These are phyloP conservation scores for Dolomedes plantarius DNA, from an alignment of 2,888 invertebrate species.

Conservation along the genomic window DNA sequence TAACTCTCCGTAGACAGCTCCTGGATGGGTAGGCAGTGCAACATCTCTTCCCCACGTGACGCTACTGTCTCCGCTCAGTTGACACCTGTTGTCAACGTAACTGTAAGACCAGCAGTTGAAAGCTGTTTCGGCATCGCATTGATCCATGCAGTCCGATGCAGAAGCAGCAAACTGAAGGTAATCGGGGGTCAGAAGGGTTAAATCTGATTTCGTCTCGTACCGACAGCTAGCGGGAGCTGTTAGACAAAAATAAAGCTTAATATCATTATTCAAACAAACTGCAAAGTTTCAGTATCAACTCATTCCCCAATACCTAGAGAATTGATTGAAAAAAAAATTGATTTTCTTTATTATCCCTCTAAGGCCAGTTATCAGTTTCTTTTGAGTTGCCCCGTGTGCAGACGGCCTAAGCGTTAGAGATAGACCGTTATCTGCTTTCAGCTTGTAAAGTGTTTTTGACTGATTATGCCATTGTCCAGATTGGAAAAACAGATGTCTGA, in stretches of 20 bases:
- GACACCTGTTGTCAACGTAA: conserved; percentile 77
- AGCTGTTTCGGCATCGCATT: conserved; percentile 77
- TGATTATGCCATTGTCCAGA: too few relatives aligned
- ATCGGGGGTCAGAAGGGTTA: conserved; percentile 77
- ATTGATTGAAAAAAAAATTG: too few relatives aligned
- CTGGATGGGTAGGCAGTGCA: conserved; percentile 74
- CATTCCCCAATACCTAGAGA: too few relatives aligned
- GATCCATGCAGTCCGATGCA: conserved; percentile 77
- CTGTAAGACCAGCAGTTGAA: conserved; percentile 78
- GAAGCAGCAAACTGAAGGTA: conserved; percentile 78
- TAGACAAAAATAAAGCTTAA: neutral
- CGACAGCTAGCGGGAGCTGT: conserved; percentile 78
- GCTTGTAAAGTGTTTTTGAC: too few relatives aligned
- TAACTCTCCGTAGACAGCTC: conserved; percentile 76
- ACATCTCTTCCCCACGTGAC: conserved; percentile 75
- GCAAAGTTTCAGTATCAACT: too few relatives aligned
- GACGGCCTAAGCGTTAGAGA: too few relatives aligned
- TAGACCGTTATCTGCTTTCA: too few relatives aligned
- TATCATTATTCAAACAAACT: neutral
- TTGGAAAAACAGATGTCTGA: too few relatives aligned
- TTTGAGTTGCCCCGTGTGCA: too few relatives aligned
- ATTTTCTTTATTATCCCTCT: too few relatives aligned
- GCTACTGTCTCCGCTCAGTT: conserved; percentile 78
- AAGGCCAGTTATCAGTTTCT: too few relatives aligned
- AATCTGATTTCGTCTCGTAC: conserved; percentile 76